Evolutionary conservation across 1,140 invertebrate genomes (phyloP).

Genomic region (Diabrotica undecimpunctata): DNA sequence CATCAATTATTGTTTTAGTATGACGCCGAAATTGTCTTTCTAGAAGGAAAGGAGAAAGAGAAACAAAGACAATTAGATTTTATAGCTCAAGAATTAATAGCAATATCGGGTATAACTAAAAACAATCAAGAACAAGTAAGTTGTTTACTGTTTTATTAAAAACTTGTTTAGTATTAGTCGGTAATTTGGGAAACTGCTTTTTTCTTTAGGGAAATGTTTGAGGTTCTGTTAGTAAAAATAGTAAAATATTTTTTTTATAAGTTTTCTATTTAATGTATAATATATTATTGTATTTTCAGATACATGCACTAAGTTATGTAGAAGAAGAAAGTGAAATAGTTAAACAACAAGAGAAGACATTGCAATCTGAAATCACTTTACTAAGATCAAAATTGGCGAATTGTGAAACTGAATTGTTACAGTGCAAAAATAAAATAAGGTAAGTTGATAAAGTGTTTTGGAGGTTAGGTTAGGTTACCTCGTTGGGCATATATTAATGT

Average conservation of each 20-base stretch:
- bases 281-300: conserved; percentile 47
- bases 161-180: background rate
- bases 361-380: conserved; percentile 80
- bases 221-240: no score
- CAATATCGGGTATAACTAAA: conserved; percentile 69
- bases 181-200: no score
- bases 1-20: conserved; percentile 56
- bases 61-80: conserved; percentile 79
- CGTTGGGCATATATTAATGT: background rate
- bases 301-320: conserved; percentile 71
- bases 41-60: conserved; percentile 83
- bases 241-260: no score
- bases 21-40: conserved; percentile 83
- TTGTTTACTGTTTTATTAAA: background rate
- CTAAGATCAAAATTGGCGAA: conserved; percentile 79
- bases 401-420: conserved; percentile 81
- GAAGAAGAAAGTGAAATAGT: conserved; percentile 86
- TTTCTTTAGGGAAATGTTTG: no score
- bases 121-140: conserved; percentile 73
- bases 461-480: background rate
- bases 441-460: conserved; percentile 43
- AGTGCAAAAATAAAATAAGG: conserved; percentile 86
- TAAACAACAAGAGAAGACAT: conserved; percentile 80
- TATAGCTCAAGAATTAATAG: conserved; percentile 75
- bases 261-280: background rate